Conservation (phyloP, 2,797 vertebrate species). For the Alcedo quadribrachys region DNA sequence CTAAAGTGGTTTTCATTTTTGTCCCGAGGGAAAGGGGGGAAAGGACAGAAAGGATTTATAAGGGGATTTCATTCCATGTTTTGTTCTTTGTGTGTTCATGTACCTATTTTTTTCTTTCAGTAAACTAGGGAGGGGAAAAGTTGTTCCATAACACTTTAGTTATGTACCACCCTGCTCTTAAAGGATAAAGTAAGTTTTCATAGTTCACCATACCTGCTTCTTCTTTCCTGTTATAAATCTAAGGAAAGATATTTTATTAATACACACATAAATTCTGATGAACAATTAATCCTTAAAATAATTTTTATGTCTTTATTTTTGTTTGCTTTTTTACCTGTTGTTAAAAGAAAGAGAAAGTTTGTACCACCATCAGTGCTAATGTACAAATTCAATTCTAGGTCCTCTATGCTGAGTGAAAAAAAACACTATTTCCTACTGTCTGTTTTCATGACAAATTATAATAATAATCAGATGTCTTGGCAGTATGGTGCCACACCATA, state of each 20-base stretch:
- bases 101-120: background rate
- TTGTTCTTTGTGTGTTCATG: background rate
- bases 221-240: background rate
- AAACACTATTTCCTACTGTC: background rate
- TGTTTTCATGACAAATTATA: background rate
- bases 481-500: background rate
- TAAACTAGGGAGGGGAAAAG: background rate
- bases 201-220: background rate
- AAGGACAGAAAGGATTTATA: background rate
- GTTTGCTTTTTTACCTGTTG: background rate
- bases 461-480: background rate
- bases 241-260: background rate
- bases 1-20: slow-evolving; percentile 39
- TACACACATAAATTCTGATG: background rate
- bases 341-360: background rate
- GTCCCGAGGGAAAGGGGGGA: background rate
- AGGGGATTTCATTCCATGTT: background rate
- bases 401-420: background rate
- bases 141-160: background rate
- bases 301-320: background rate
- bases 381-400: background rate
- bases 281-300: background rate
- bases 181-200: background rate
- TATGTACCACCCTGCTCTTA: background rate
- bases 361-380: background rate